phyloP scores from a whole-genome alignment of 2,113 vertebrate species.

The Odontesthes bonariensis region DNA sequence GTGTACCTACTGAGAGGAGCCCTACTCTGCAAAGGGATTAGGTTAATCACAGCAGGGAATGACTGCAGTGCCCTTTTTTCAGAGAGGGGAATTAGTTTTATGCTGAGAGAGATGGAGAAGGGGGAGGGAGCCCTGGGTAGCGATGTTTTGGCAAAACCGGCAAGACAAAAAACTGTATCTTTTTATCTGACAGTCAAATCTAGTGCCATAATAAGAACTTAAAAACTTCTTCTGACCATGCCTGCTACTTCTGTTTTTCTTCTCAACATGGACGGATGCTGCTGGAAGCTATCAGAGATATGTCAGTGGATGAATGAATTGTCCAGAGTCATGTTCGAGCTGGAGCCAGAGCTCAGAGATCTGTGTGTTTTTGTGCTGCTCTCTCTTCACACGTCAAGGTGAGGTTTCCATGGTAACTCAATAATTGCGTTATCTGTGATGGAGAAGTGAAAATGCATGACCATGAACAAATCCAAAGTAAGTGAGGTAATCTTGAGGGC shows the following conservation, averaged over 20 bases:
- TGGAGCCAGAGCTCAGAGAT: constrained; percentile 15
- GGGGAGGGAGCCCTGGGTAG: not conserved
- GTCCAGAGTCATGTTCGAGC: constrained; percentile 13
- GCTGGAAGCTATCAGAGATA: not conserved
- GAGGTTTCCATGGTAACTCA: constrained; percentile 25
- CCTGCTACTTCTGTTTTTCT: not conserved
- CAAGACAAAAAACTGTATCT: constrained; percentile 10
- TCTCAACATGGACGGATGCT: not conserved
- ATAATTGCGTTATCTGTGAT: constrained; percentile 8
- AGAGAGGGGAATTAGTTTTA: constrained; percentile 53
- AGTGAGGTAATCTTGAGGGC: constrained; percentile 4
- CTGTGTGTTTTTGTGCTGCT: not conserved
- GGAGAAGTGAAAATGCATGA: not conserved
- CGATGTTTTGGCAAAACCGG: constrained; percentile 5
- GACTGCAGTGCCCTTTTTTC: constrained; percentile 63
- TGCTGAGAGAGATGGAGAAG: not conserved
- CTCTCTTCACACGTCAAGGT: not conserved
- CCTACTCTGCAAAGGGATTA: constrained; percentile 59
- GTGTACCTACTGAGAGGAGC: constrained; percentile 43
- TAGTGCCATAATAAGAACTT: constrained; percentile 17
- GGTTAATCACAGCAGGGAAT: constrained; percentile 63
- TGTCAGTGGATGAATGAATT: constrained; percentile 6
- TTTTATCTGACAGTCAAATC: constrained; percentile 16
- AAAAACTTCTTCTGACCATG: not conserved
- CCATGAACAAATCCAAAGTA: not conserved